Evolutionary conservation across 2,797 vertebrate genomes (phyloP).

Genomic region (Lepidocolaptes lacrymiger): DNA sequence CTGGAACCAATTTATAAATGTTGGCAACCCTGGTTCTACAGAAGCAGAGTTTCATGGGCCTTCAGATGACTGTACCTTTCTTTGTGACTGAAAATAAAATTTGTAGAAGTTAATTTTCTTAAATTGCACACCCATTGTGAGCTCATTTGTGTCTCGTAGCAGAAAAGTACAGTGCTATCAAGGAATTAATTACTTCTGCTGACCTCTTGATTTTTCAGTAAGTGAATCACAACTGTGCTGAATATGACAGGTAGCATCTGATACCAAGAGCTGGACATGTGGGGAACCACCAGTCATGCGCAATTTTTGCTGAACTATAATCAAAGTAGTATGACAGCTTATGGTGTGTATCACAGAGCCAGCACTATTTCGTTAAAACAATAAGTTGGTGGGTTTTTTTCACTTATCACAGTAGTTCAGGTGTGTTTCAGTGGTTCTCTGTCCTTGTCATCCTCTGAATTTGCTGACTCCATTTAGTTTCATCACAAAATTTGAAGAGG

Average conservation of each 20-base stretch:
- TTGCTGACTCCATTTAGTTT: conserved; percentile 51
- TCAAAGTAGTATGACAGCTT: neutral
- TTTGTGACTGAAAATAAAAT: neutral
- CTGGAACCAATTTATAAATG: neutral
- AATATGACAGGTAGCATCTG: neutral
- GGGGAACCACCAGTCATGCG: conserved; percentile 14
- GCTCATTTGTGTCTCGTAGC: neutral
- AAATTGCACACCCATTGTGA: neutral
- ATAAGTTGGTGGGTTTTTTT: neutral
- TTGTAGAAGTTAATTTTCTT: neutral
- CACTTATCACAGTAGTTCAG: conserved; percentile 28
- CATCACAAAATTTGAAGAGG: conserved; percentile 41
- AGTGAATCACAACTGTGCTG: neutral
- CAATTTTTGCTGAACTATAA: conserved; percentile 24
- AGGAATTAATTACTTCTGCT: neutral
- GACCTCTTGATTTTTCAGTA: neutral
- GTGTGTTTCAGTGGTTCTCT: neutral
- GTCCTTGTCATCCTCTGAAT: neutral
- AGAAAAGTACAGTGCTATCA: neutral
- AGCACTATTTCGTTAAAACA: neutral
- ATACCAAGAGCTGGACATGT: neutral
- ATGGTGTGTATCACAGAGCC: neutral
- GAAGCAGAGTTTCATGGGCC: neutral
- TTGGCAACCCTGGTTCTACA: neutral
- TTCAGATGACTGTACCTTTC: neutral